Evolutionary conservation across 2,113 vertebrate species (phyloP).

Genomic region (Prietella phreatophila): DNA sequence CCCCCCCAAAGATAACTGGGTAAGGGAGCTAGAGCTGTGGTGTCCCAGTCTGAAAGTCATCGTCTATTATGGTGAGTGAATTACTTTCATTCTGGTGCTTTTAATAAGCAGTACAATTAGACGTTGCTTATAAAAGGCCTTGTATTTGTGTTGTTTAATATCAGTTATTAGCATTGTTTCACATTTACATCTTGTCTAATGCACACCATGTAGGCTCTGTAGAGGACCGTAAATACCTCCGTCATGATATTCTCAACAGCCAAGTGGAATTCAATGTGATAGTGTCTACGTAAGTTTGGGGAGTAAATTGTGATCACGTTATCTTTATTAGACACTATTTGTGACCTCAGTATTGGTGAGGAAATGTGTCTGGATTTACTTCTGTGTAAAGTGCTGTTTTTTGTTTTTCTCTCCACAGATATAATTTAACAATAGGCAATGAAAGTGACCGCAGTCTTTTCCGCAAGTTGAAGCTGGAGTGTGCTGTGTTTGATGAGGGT

Average conservation of each 20-base stretch:
- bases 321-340: background rate
- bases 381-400: background rate
- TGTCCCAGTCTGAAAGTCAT: slow-evolving; percentile 87
- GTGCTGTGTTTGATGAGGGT: slow-evolving; percentile 95
- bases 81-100: background rate
- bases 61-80: slow-evolving; percentile 85
- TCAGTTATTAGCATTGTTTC: background rate
- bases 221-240: slow-evolving; percentile 86
- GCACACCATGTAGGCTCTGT: slow-evolving; percentile 75
- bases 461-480: slow-evolving; percentile 81
- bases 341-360: background rate
- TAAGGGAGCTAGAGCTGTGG: slow-evolving; percentile 89
- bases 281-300: slow-evolving; percentile 87
- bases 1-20: slow-evolving; percentile 87
- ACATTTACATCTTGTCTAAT: background rate
- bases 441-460: slow-evolving; percentile 87
- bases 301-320: background rate
- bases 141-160: background rate
- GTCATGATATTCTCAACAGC: slow-evolving; percentile 81
- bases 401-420: slow-evolving; percentile 67
- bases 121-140: too few relatives aligned
- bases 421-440: slow-evolving; percentile 87
- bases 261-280: slow-evolving; percentile 85
- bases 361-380: background rate
- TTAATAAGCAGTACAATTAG: background rate